A percentile compares a stretch with the other conserved stretches of the same genome.
Conservation (phyloP, 2,113 vertebrate genomes). For the Lontra canadensis region DNA sequence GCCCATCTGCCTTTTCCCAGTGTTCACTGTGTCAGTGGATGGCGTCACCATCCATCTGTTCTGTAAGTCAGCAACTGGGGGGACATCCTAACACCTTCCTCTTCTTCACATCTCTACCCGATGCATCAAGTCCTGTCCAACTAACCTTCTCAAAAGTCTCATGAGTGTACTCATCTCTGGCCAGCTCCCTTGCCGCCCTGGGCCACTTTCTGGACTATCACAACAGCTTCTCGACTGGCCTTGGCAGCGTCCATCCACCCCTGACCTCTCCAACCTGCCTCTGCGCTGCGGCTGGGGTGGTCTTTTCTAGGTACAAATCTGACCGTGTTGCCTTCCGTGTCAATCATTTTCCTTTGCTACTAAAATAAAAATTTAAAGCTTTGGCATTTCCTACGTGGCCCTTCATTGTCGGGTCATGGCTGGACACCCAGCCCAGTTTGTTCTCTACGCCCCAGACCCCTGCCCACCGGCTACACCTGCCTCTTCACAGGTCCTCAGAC, state of each 20-base stretch:
- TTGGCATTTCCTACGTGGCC: not conserved
- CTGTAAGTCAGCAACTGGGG: not conserved
- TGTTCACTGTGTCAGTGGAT: not conserved
- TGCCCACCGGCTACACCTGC: not conserved
- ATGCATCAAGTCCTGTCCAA: not conserved
- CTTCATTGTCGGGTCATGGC: not conserved
- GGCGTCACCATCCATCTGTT: not conserved
- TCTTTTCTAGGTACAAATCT: not conserved
- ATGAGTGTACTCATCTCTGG: not conserved
- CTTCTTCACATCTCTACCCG: not conserved
- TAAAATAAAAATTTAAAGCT: not conserved
- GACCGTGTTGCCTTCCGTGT: not conserved
- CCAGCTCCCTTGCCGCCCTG: not conserved
- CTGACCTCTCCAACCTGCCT: not conserved
- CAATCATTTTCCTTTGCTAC: not conserved
- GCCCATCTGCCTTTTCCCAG: not conserved
- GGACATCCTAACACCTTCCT: not conserved
- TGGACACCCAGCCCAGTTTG: not conserved
- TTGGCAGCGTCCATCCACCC: no score
- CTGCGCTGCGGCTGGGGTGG: not conserved
- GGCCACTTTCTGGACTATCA: not conserved
- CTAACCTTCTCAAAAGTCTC: not conserved
- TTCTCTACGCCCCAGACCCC: not conserved
- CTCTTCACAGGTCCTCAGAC: not conserved
- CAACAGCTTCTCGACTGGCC: not conserved